These are phyloP conservation scores for Oedothorax gibbosus DNA, from an alignment of 1,140 invertebrate species.

Conservation along the genomic window DNA sequence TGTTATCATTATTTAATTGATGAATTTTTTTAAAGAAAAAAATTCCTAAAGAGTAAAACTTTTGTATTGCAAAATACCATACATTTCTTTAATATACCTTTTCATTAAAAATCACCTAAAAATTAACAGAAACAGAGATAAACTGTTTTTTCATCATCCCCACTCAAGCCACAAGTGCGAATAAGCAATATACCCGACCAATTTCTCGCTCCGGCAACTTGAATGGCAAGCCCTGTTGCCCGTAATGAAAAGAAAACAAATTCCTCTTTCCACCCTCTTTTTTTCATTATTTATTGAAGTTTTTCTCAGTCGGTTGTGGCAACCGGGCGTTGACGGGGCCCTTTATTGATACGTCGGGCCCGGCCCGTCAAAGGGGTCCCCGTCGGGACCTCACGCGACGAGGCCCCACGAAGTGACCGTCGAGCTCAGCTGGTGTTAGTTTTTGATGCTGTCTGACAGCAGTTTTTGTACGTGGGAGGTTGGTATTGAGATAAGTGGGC, in stretches of 20 bases:
- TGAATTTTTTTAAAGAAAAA: neutral
- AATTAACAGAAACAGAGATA: no score
- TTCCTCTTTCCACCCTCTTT: conserved; percentile 9
- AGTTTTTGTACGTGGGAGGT: no score
- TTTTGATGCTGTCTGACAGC: neutral
- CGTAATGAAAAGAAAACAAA: conserved; percentile 58
- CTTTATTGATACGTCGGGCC: conserved; percentile 35
- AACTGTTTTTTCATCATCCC: neutral
- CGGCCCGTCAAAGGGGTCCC: neutral
- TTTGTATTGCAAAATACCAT: neutral
- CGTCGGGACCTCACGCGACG: conserved; percentile 27
- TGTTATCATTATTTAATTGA: neutral
- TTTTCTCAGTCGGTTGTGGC: neutral
- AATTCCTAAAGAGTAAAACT: neutral
- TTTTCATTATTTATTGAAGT: no score
- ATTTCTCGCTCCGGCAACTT: conserved; percentile 29
- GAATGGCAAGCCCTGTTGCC: conserved; percentile 29
- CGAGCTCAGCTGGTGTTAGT: conserved; percentile 20
- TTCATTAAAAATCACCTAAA: neutral
- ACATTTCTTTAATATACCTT: neutral
- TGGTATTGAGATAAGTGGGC: no score
- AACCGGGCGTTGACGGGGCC: conserved; percentile 10
- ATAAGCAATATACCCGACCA: conserved; percentile 11
- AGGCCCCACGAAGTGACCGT: conserved; percentile 40
- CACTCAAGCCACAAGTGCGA: neutral